A percentile compares a stretch with the other conserved stretches of the same genome.
phyloP scores from a whole-genome alignment of 2,888 invertebrate genomes.

The Hirtodrosophila duncani region DNA sequence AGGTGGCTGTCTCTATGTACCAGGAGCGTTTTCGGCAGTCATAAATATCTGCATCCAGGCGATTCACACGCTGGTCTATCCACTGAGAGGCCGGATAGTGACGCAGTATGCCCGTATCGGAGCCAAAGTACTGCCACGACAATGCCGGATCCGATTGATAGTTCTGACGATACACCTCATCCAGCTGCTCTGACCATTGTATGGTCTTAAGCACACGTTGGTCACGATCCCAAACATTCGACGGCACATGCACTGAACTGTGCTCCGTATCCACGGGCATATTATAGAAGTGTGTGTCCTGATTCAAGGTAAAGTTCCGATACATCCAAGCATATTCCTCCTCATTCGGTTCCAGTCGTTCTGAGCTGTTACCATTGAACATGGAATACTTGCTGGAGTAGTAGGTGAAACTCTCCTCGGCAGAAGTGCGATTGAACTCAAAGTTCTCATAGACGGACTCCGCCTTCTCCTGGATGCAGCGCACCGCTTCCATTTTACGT shows the following conservation, averaged over 20 bases:
- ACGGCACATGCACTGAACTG: conserved; percentile 95
- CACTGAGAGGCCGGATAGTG: conserved; percentile 92
- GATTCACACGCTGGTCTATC: conserved; percentile 77
- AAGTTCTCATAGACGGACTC: conserved; percentile 84
- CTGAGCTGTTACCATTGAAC: conserved; percentile 74
- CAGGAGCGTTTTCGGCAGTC: conserved; percentile 95
- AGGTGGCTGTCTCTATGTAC: conserved; percentile 98
- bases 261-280: conserved; percentile 87
- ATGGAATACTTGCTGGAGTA: conserved; percentile 90
- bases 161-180: conserved; percentile 90
- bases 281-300: conserved; percentile 91
- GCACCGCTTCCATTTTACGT: conserved; percentile 93
- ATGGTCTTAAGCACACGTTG: conserved; percentile 86
- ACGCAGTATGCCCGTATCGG: conserved; percentile 93
- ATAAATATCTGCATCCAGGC: conserved; percentile 85
- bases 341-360: conserved; percentile 66
- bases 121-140: conserved; percentile 99
- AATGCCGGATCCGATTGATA: conserved; percentile 92
- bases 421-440: conserved; percentile 78
- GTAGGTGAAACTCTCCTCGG: conserved; percentile 80
- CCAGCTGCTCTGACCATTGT: conserved; percentile 92
- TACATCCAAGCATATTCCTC: conserved; percentile 78
- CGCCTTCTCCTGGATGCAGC: conserved; percentile 88
- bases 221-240: conserved; percentile 92
- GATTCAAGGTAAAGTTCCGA: conserved; percentile 81